These are phyloP conservation scores for Adineta ricciae DNA, from an alignment of 2,888 invertebrate genomes.

Conservation along the genomic window DNA sequence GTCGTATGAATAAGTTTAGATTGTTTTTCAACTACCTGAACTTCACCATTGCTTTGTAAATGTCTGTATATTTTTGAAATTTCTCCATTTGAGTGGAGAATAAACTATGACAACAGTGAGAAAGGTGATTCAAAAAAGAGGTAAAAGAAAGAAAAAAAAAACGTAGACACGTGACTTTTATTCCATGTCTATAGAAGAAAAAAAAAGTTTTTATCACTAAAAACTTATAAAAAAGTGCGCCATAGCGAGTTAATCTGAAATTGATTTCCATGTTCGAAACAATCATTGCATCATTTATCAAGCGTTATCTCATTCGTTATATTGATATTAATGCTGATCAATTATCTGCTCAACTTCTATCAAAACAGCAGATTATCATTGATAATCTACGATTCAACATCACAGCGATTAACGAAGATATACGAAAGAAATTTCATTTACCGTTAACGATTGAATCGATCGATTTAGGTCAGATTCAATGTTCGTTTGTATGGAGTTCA, in stretches of 20 bases:
- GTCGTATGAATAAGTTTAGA: too few species aligned
- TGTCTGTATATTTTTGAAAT: too few species aligned
- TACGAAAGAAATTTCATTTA: background rate
- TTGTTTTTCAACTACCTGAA: too few species aligned
- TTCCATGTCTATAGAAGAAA: background rate
- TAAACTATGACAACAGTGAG: background rate
- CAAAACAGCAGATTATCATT: constrained; percentile 59
- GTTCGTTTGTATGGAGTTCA: background rate
- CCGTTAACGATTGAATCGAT: background rate
- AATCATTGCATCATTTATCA: constrained; percentile 90
- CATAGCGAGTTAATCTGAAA: too few species aligned
- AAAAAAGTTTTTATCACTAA: background rate
- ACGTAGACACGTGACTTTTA: background rate
- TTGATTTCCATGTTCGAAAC: constrained; percentile 94
- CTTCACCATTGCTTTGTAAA: too few species aligned
- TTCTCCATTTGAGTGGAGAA: background rate
- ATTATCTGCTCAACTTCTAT: constrained; percentile 82
- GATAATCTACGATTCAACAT: background rate
- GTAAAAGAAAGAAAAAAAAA: background rate
- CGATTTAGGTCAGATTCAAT: background rate
- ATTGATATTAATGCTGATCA: constrained; percentile 94
- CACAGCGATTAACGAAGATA: background rate
- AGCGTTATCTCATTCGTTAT: constrained; percentile 94
- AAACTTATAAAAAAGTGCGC: background rate
- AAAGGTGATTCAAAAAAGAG: background rate